Conservation (phyloP, 2,113 vertebrate genomes). For the Girardinichthys multiradiatus region DNA sequence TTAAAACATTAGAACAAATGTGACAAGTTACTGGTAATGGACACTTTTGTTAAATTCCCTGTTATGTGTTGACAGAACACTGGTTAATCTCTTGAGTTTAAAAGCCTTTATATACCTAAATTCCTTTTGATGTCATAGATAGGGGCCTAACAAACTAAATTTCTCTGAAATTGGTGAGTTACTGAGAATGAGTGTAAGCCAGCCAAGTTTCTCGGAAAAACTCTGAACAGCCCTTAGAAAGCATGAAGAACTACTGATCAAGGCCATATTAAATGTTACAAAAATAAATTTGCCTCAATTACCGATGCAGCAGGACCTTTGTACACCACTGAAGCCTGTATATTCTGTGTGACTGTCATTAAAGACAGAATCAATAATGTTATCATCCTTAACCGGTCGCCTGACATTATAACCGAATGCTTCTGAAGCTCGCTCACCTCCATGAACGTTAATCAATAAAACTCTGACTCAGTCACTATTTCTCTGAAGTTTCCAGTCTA, state of each 20-base stretch:
- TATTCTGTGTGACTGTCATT: slow-evolving; percentile 4
- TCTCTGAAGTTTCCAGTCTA: slow-evolving; percentile 14
- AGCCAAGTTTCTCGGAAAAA: not conserved
- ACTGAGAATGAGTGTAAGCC: not conserved
- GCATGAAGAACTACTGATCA: not conserved
- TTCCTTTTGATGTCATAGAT: not conserved
- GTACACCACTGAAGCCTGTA: not conserved
- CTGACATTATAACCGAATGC: slow-evolving; percentile 32
- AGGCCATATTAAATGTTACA: not conserved
- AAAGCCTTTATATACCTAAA: not conserved
- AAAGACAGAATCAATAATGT: slow-evolving; percentile 10
- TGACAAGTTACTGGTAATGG: not conserved
- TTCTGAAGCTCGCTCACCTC: slow-evolving; percentile 30
- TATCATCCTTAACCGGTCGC: slow-evolving; percentile 9
- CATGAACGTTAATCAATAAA: slow-evolving; percentile 31
- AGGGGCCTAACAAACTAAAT: not conserved
- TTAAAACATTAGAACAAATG: not conserved
- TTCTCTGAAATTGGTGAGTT: no score
- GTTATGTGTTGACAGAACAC: no score
- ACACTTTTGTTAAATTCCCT: not conserved
- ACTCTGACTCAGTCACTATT: slow-evolving; percentile 20
- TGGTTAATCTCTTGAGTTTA: not conserved
- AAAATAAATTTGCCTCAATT: not conserved
- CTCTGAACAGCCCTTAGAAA: not conserved
- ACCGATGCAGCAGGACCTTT: not conserved